These are phyloP conservation scores for Drosophila rhopaloa DNA, from an alignment of 1,140 invertebrate genomes.

Conservation along the genomic window DNA sequence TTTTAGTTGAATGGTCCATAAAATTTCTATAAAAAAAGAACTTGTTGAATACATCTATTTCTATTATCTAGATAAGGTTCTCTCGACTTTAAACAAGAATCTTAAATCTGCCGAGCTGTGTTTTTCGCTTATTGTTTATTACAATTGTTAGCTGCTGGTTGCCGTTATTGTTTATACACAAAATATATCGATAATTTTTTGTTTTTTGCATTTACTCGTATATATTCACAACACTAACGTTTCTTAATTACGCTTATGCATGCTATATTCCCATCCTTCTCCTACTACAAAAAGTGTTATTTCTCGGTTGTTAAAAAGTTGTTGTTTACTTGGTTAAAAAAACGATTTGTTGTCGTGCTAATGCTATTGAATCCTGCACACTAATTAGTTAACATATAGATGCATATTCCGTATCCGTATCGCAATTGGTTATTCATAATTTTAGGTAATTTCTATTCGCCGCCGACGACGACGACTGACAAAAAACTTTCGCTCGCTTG, in stretches of 20 bases:
- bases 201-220: slow-evolving; percentile 51
- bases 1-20: slow-evolving; percentile 70
- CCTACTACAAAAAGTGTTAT: slow-evolving; percentile 46
- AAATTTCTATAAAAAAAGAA: slow-evolving; percentile 73
- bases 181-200: slow-evolving; percentile 33
- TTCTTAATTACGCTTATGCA: slow-evolving; percentile 61
- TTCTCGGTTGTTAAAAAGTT: slow-evolving; percentile 40
- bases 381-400: slow-evolving; percentile 72
- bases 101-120: slow-evolving; percentile 17
- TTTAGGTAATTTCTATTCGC: slow-evolving; percentile 61
- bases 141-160: slow-evolving; percentile 50
- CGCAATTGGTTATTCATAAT: slow-evolving; percentile 50
- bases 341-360: slow-evolving; percentile 31
- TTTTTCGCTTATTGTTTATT: slow-evolving; percentile 33
- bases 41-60: slow-evolving; percentile 24
- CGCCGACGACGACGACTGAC: slow-evolving; percentile 46
- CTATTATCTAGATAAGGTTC: slow-evolving; percentile 22
- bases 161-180: slow-evolving; percentile 52
- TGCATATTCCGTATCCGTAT: slow-evolving; percentile 35
- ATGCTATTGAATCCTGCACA: slow-evolving; percentile 43
- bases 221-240: slow-evolving; percentile 82
- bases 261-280: slow-evolving; percentile 19
- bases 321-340: slow-evolving; percentile 46
- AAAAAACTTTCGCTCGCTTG: slow-evolving; percentile 58
- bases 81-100: slow-evolving; percentile 21